phyloP scores from a whole-genome alignment of 37 sponge, comb jelly and placozoan genomes.

The Hexactinellida sp. region DNA sequence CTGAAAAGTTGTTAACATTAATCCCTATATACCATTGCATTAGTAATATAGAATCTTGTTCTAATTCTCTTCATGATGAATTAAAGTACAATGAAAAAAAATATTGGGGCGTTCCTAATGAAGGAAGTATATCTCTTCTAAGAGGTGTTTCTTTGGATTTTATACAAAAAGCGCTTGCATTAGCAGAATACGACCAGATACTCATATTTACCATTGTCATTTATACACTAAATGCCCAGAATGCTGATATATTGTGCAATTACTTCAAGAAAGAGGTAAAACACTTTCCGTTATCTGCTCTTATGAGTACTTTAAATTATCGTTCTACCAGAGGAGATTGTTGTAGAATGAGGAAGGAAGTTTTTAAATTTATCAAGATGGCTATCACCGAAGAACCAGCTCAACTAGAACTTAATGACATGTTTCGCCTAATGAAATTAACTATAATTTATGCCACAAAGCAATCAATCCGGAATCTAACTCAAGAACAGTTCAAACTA shows the following conservation, averaged over 20 bases:
- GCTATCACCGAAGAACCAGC: not conserved
- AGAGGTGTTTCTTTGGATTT: not conserved
- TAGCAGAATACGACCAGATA: not conserved
- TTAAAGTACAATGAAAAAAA: not conserved
- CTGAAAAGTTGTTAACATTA: not conserved
- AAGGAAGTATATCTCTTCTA: not conserved
- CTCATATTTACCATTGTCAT: not conserved
- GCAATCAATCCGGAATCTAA: not conserved
- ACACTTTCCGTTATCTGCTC: not conserved
- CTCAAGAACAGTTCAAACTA: not conserved
- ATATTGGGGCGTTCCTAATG: not conserved
- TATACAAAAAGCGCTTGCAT: not conserved
- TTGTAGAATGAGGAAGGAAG: not conserved
- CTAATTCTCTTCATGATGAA: not conserved
- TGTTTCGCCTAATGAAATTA: not conserved
- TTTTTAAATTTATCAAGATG: not conserved
- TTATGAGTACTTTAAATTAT: not conserved
- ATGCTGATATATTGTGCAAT: not conserved
- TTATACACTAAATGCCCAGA: not conserved
- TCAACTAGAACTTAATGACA: not conserved
- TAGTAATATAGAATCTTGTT: not conserved
- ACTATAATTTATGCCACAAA: not conserved
- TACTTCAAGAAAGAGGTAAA: not conserved
- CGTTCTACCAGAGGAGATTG: not conserved
- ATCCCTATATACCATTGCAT: not conserved